Conservation (phyloP, 2,113 vertebrate species). For the Halichoeres trimaculatus region DNA sequence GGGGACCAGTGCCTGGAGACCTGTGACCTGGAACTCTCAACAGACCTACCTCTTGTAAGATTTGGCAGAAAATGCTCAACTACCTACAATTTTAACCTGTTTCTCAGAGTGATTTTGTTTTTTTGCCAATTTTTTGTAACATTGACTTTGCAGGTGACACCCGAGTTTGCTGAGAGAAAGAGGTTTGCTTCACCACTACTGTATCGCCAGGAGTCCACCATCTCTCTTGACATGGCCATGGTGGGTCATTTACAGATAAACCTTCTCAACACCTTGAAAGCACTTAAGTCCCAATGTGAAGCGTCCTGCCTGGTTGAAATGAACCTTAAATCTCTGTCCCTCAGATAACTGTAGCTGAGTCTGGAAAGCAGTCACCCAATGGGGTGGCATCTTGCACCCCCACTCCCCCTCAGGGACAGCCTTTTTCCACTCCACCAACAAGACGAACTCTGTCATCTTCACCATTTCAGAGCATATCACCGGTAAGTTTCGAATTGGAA, state of each 20-base stretch:
- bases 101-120: neutral
- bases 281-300: too few species aligned
- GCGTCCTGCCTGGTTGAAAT: neutral
- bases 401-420: constrained; percentile 70
- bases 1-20: constrained; percentile 75
- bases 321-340: constrained; percentile 22
- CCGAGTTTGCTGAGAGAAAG: constrained; percentile 66
- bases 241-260: neutral
- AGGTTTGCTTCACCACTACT: constrained; percentile 76
- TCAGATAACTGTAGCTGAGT: constrained; percentile 56
- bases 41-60: constrained; percentile 63
- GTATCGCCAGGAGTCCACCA: constrained; percentile 71
- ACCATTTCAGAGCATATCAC: constrained; percentile 89
- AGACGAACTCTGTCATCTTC: constrained; percentile 81
- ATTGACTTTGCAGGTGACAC: constrained; percentile 52
- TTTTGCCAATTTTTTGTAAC: too few species aligned
- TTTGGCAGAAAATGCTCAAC: neutral
- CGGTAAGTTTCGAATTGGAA: constrained; percentile 82
- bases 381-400: constrained; percentile 51
- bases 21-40: constrained; percentile 80
- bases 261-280: too few species aligned
- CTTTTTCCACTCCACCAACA: constrained; percentile 85
- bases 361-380: constrained; percentile 58
- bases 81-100: too few species aligned
- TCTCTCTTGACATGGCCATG: constrained; percentile 17